These are phyloP conservation scores for Zelostemma sp. DNA, from an alignment of 1,140 invertebrate species.

Conservation along the genomic window DNA sequence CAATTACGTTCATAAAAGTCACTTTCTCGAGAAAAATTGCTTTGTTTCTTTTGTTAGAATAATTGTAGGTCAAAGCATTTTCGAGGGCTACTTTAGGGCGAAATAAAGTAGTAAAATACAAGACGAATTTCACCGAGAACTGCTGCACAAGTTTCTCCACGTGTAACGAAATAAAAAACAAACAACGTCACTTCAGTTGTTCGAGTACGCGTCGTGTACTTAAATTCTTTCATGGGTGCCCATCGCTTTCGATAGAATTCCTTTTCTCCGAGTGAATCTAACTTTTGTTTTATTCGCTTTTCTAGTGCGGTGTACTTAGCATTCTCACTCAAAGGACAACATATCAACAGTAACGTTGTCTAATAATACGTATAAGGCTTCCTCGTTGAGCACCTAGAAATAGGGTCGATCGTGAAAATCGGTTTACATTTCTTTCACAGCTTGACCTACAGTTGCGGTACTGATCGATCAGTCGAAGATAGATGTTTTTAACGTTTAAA, in stretches of 20 bases:
- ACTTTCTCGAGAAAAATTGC: too few relatives aligned
- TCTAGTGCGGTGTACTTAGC: background rate
- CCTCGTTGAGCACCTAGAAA: constrained; percentile 43
- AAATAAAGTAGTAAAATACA: too few relatives aligned
- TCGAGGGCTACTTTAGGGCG: background rate
- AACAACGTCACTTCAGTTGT: background rate
- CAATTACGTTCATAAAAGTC: too few relatives aligned
- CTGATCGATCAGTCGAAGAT: constrained; percentile 38
- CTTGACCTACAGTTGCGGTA: constrained; percentile 46
- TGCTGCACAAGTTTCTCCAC: background rate
- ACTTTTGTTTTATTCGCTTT: background rate
- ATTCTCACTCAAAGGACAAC: constrained; percentile 22
- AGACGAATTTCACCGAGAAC: background rate
- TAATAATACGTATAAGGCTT: constrained; percentile 36
- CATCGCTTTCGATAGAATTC: background rate
- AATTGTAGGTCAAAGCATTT: background rate
- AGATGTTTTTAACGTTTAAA: background rate
- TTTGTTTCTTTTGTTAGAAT: background rate
- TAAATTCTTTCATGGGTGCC: too few relatives aligned
- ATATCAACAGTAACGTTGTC: constrained; percentile 32
- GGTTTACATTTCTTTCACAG: constrained; percentile 48
- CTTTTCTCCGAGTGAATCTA: background rate
- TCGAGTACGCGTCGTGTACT: background rate
- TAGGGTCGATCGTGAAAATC: constrained; percentile 49
- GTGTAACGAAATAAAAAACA: background rate